Evolutionary conservation across 1,140 invertebrate genomes (phyloP).

Genomic region (Holotrichia oblita): DNA sequence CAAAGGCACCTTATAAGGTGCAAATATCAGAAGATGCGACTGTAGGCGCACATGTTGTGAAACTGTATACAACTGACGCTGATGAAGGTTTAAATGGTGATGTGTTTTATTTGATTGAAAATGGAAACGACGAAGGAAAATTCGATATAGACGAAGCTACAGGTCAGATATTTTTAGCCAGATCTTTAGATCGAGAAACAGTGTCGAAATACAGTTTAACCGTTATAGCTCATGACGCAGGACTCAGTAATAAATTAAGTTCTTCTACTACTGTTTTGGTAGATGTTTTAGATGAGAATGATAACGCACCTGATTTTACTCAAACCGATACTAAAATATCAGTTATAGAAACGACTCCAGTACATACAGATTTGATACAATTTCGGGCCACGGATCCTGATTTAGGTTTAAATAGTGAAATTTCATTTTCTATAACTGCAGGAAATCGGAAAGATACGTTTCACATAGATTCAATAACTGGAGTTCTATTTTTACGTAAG

Average conservation of each 20-base stretch:
- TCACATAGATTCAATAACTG: constrained; percentile 82
- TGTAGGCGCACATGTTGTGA: constrained; percentile 81
- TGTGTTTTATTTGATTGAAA: constrained; percentile 84
- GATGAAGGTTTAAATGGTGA: constrained; percentile 93
- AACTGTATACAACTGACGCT: constrained; percentile 85
- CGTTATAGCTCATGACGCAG: constrained; percentile 85
- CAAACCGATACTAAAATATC: constrained; percentile 77
- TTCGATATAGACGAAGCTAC: constrained; percentile 89
- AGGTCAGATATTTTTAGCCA: constrained; percentile 83
- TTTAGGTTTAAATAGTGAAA: constrained; percentile 88
- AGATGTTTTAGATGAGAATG: constrained; percentile 92
- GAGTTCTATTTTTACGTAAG: constrained; percentile 86
- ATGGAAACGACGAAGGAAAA: constrained; percentile 80
- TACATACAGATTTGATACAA: constrained; percentile 84
- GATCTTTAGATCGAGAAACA: constrained; percentile 85
- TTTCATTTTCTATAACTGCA: constrained; percentile 85
- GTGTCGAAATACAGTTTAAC: constrained; percentile 81
- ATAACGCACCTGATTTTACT: constrained; percentile 87
- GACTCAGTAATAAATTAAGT: constrained; percentile 71
- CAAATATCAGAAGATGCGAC: constrained; percentile 85
- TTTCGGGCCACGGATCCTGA: constrained; percentile 91
- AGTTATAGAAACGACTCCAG: constrained; percentile 84
- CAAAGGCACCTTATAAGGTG: constrained; percentile 81
- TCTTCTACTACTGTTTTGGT: constrained; percentile 81
- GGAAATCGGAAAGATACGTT: constrained; percentile 89